Evolutionary conservation across 2,113 vertebrate species (phyloP).

Genomic region (Raja brachyura): DNA sequence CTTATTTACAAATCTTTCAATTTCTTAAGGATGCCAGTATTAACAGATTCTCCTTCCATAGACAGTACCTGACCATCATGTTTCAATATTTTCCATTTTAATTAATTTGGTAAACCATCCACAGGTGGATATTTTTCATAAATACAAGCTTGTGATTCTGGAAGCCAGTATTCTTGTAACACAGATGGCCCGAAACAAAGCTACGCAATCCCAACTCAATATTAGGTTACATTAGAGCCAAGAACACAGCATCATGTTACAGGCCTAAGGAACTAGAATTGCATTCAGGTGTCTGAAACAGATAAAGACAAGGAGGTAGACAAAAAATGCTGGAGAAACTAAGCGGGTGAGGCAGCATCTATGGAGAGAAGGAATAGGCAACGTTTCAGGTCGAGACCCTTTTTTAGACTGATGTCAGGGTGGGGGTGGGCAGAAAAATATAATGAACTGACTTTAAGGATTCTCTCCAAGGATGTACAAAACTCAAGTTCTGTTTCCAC

Average conservation of each 20-base stretch:
- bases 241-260: neutral
- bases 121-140: neutral
- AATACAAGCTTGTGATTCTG: neutral
- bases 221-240: neutral
- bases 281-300: too few species aligned
- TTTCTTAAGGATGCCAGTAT: too few species aligned
- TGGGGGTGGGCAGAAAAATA: too few species aligned
- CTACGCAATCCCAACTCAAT: neutral
- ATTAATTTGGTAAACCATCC: neutral
- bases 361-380: neutral
- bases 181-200: neutral
- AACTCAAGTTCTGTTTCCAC: neutral
- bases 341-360: too few species aligned
- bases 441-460: neutral
- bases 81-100: neutral
- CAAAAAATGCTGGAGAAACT: too few species aligned
- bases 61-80: too few species aligned
- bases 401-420: too few species aligned
- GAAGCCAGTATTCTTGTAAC: neutral
- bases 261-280: neutral
- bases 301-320: too few species aligned
- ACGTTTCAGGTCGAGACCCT: too few species aligned
- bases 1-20: neutral
- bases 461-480: neutral
- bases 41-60: too few species aligned